Percentiles rank a stretch among this genome's conserved stretches.
These are phyloP conservation scores for Naso thynnoides DNA, from an alignment of 2,797 vertebrate species.

Conservation along the genomic window DNA sequence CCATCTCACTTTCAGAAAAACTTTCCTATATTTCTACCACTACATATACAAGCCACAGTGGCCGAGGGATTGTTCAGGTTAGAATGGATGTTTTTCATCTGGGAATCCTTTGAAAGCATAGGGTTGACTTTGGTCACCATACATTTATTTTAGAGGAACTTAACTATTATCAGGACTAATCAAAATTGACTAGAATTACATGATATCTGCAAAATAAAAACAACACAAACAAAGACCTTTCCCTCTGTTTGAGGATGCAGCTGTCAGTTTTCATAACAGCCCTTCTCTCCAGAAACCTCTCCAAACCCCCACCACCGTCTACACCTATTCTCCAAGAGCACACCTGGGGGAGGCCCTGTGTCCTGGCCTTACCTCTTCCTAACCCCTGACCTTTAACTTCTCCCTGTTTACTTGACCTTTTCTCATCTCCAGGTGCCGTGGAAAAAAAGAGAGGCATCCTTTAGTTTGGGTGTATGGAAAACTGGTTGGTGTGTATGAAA, in stretches of 20 bases:
- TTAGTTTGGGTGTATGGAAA: slow-evolving; percentile 12
- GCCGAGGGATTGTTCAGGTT: background rate
- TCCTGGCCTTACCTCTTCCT: slow-evolving; percentile 63
- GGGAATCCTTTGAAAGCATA: background rate
- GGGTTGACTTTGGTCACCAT: background rate
- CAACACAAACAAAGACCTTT: slow-evolving; percentile 21
- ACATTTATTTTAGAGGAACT: background rate
- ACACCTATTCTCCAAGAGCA: slow-evolving; percentile 44
- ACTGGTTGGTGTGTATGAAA: slow-evolving; percentile 20
- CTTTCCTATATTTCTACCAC: background rate
- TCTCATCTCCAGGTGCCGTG: slow-evolving; percentile 45
- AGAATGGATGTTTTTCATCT: too few species aligned
- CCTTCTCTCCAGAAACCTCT: slow-evolving; percentile 36
- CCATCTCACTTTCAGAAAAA: background rate
- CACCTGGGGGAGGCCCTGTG: slow-evolving; percentile 68
- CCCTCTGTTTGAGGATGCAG: slow-evolving; percentile 26
- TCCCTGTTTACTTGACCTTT: slow-evolving; percentile 40
- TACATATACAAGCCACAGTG: background rate
- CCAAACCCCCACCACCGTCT: background rate
- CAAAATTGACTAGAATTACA: background rate
- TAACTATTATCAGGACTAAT: background rate
- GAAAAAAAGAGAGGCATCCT: slow-evolving; percentile 18
- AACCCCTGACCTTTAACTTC: slow-evolving; percentile 62
- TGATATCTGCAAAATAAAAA: slow-evolving; percentile 3
- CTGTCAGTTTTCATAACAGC: slow-evolving; percentile 62